Conservation (phyloP, 2,797 vertebrate genomes). For the Taenioides sp. region DNA sequence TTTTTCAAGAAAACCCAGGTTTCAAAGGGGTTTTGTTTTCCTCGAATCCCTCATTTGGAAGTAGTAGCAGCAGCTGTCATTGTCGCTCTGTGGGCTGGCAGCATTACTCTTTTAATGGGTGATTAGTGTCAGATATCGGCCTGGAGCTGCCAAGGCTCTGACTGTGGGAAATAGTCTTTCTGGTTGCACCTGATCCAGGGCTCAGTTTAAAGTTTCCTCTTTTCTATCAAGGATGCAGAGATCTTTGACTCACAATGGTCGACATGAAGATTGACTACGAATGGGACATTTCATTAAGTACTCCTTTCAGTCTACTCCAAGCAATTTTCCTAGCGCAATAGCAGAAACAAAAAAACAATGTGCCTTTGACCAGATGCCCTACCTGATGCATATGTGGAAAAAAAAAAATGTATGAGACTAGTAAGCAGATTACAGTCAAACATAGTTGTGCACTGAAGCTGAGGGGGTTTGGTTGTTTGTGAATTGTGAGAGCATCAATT, state of each 20-base stretch:
- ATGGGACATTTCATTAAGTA: constrained; percentile 60
- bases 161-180: constrained; percentile 79
- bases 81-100: constrained; percentile 58
- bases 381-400: not conserved
- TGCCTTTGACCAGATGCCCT: not conserved
- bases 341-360: constrained; percentile 11
- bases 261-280: constrained; percentile 38
- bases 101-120: constrained; percentile 79
- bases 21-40: constrained; percentile 44
- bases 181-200: constrained; percentile 73
- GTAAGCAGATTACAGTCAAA: not conserved
- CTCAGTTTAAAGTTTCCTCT: constrained; percentile 74
- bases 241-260: constrained; percentile 50
- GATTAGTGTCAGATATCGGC: constrained; percentile 84
- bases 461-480: too few relatives aligned
- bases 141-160: constrained; percentile 55
- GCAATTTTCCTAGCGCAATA: constrained; percentile 1
- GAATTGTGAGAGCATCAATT: not conserved
- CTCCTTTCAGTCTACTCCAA: constrained; percentile 9
- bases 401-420: not conserved
- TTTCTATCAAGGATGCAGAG: constrained; percentile 53
- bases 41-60: constrained; percentile 66
- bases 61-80: constrained; percentile 75
- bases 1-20: constrained; percentile 33
- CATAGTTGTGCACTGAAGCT: too few relatives aligned